Evolutionary conservation across 2,888 invertebrate genomes (phyloP).

Genomic region (Thysanoteuthis rhombus): DNA sequence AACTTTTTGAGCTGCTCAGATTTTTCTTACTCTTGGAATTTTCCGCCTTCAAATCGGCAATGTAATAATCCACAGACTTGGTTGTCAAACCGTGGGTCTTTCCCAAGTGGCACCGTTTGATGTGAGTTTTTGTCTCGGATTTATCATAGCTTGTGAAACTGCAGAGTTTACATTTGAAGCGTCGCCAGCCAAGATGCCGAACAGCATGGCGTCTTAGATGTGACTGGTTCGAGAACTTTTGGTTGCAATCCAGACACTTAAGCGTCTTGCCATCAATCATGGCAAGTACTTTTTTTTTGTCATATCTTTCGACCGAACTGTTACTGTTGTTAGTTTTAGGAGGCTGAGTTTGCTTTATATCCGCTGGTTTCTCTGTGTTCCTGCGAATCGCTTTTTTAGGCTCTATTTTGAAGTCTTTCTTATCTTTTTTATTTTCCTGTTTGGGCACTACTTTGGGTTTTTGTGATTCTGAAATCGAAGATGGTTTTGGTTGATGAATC

Average conservation of each 20-base stretch:
- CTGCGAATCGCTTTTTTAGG: slow-evolving; percentile 14
- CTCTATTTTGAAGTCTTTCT: slow-evolving; percentile 36
- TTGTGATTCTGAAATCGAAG: neutral
- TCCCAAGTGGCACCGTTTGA: slow-evolving; percentile 49
- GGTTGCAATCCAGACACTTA: slow-evolving; percentile 61
- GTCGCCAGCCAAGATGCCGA: slow-evolving; percentile 77
- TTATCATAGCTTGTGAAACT: slow-evolving; percentile 69
- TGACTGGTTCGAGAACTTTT: slow-evolving; percentile 70
- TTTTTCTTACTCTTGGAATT: slow-evolving; percentile 45
- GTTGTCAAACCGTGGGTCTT: slow-evolving; percentile 33
- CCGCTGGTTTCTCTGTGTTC: neutral
- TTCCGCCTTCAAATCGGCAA: slow-evolving; percentile 54
- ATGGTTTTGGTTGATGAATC: neutral
- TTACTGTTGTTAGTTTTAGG: neutral
- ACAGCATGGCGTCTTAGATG: slow-evolving; percentile 82
- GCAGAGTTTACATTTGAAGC: slow-evolving; percentile 81
- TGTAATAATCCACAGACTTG: slow-evolving; percentile 37
- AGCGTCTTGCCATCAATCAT: slow-evolving; percentile 55
- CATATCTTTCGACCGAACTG: slow-evolving; percentile 41
- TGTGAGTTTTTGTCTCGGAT: slow-evolving; percentile 57
- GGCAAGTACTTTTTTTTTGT: slow-evolving; percentile 51
- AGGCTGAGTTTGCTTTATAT: neutral
- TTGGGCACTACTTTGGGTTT: neutral
- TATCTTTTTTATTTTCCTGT: neutral
- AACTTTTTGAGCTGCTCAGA: slow-evolving; percentile 41